These are phyloP conservation scores for Syrrhaptes paradoxus DNA, from an alignment of 2,113 vertebrate genomes.

Conservation along the genomic window DNA sequence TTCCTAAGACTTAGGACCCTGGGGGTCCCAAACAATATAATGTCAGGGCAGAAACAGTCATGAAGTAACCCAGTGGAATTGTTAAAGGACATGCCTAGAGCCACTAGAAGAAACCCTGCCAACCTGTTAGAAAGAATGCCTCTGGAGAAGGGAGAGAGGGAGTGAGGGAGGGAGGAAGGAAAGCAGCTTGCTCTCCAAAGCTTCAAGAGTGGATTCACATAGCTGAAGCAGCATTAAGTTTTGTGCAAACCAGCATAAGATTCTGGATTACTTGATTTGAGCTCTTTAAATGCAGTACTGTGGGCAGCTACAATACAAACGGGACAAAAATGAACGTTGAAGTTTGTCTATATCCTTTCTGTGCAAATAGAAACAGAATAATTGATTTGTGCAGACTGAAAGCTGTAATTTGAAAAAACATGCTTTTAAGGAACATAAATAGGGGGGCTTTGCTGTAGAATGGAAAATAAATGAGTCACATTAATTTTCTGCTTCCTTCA, in stretches of 20 bases:
- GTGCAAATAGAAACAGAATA: neutral
- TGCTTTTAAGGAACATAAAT: neutral
- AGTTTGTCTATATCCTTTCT: neutral
- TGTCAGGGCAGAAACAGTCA: neutral
- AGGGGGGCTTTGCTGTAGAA: neutral
- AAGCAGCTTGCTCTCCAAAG: neutral
- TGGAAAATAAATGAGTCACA: neutral
- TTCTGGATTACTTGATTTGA: neutral
- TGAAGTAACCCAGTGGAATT: neutral
- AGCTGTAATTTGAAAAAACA: neutral
- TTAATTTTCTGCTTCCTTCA: conserved; percentile 31
- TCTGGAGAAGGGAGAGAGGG: too few species aligned
- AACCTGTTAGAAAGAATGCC: neutral
- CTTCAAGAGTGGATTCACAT: neutral
- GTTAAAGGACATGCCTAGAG: neutral
- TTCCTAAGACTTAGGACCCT: neutral
- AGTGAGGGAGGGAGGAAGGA: neutral
- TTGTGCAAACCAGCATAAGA: neutral
- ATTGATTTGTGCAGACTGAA: neutral
- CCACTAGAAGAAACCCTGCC: neutral
- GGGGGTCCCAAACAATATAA: neutral
- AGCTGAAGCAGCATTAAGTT: neutral
- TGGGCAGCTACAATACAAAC: neutral
- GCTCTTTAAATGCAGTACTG: neutral
- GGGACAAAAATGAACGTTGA: neutral